Evolutionary conservation across 1,140 invertebrate species (phyloP).

Genomic region (Delia radicum): DNA sequence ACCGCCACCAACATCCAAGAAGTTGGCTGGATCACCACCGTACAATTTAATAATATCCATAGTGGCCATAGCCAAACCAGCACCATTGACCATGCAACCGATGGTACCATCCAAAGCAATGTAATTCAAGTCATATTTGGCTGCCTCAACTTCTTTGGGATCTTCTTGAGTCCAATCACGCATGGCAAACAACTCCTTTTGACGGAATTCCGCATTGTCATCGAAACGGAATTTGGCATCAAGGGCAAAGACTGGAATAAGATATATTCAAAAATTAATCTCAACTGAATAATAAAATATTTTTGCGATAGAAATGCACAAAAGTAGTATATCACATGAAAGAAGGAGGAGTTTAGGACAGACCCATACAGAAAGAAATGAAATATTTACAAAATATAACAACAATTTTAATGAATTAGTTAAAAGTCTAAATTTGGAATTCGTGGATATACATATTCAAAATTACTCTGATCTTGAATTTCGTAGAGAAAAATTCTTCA

Average conservation of each 20-base stretch:
- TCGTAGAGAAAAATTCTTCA: too few species aligned
- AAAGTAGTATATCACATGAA: not conserved
- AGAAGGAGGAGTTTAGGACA: not conserved
- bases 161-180: conserved; percentile 93
- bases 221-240: conserved; percentile 96
- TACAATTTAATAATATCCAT: conserved; percentile 97
- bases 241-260: conserved; percentile 77
- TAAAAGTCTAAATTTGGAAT: too few species aligned
- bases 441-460: too few species aligned
- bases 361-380: too few species aligned
- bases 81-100: conserved; percentile 88
- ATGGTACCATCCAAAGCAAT: conserved; percentile 92
- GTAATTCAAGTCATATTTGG: conserved; percentile 92
- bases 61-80: conserved; percentile 96
- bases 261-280: not conserved
- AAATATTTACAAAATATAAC: too few species aligned
- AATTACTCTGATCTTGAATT: too few species aligned
- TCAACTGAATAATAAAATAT: not conserved
- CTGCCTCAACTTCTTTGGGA: conserved; percentile 89
- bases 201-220: conserved; percentile 93
- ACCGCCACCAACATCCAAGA: conserved; percentile 95
- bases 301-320: not conserved
- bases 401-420: too few species aligned
- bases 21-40: conserved; percentile 94
- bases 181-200: conserved; percentile 84